Conservation (phyloP, 2,797 vertebrate species). For the Acanthiza pusilla region DNA sequence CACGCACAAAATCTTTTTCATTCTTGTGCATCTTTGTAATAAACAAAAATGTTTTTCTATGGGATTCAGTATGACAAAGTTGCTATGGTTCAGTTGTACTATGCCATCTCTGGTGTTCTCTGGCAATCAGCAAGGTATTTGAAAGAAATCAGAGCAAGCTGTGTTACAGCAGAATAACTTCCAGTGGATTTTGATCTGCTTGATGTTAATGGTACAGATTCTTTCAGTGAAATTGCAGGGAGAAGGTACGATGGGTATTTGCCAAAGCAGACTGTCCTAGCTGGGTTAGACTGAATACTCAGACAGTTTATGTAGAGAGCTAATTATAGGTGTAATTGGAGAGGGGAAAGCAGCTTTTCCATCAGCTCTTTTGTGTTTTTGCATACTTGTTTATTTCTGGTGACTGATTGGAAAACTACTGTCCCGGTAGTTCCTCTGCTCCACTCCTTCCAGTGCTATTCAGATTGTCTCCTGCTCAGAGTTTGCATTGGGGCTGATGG, state of each 20-base stretch:
- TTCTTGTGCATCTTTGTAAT: background rate
- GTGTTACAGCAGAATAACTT: background rate
- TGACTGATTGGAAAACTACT: background rate
- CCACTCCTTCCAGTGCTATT: background rate
- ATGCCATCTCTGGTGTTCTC: background rate
- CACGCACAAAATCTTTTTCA: background rate
- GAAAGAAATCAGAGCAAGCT: background rate
- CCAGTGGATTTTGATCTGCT: background rate
- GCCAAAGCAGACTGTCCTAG: background rate
- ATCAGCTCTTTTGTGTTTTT: background rate
- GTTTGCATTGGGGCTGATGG: background rate
- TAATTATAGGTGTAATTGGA: slow-evolving; percentile 1
- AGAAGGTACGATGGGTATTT: background rate
- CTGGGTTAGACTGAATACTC: background rate
- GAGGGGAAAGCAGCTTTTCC: background rate
- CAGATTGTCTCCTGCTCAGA: background rate
- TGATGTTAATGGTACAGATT: background rate
- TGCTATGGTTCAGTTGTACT: background rate
- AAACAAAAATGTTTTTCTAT: background rate
- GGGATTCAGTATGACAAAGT: background rate
- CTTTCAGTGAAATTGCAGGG: background rate
- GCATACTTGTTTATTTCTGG: background rate
- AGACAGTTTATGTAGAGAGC: background rate
- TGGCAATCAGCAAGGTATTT: background rate
- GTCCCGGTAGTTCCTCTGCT: background rate